Evolutionary conservation across 2,888 invertebrate genomes (phyloP).

Genomic region (Sesia apiformis): DNA sequence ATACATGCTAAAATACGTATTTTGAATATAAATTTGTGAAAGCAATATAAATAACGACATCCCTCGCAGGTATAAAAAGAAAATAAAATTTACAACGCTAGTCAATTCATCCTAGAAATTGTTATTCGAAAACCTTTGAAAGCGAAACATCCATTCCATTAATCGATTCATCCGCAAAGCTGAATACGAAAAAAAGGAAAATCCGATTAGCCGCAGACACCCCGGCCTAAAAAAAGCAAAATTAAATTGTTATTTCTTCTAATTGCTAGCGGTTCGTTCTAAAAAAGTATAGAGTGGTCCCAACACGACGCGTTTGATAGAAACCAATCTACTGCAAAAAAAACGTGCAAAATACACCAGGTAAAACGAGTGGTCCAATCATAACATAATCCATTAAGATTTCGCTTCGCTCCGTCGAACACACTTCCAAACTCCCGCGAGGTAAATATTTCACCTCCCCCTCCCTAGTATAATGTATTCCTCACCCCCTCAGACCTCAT

Average conservation of each 20-base stretch:
- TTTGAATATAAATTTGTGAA: no score
- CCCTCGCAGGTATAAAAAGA: no score
- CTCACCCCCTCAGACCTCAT: constrained; percentile 62
- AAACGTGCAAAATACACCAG: constrained; percentile 46
- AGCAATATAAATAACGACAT: no score
- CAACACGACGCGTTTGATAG: constrained; percentile 31
- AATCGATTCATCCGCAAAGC: constrained; percentile 28
- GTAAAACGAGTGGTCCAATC: constrained; percentile 62
- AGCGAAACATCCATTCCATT: constrained; percentile 27
- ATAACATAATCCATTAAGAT: constrained; percentile 73
- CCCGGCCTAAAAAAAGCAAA: constrained; percentile 18
- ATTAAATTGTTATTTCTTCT: constrained; percentile 48
- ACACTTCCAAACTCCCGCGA: constrained; percentile 66
- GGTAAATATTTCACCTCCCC: constrained; percentile 67
- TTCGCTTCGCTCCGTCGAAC: constrained; percentile 59
- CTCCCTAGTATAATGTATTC: constrained; percentile 61
- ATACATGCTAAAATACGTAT: no score
- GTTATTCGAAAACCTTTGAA: constrained; percentile 18
- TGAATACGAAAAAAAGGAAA: constrained; percentile 19
- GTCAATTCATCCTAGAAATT: not conserved
- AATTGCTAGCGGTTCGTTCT: constrained; percentile 35
- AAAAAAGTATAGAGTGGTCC: constrained; percentile 24
- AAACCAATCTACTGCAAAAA: constrained; percentile 38
- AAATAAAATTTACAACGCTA: no score
- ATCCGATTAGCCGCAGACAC: constrained; percentile 24